Evolutionary conservation across 2,888 invertebrate genomes (phyloP).

Genomic region (Agriopis marginaria): DNA sequence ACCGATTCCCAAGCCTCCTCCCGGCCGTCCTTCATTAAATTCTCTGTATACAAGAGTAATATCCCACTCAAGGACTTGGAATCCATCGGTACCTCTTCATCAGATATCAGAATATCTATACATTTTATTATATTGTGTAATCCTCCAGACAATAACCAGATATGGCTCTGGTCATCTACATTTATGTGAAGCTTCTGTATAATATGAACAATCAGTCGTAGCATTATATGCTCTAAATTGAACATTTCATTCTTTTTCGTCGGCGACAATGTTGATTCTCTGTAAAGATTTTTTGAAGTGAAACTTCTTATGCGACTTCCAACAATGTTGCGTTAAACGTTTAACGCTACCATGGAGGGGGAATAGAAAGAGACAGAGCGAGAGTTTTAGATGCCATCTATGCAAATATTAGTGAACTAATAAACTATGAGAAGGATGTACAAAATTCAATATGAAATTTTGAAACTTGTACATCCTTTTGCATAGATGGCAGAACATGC

Average conservation of each 20-base stretch:
- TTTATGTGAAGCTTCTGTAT: slow-evolving; percentile 54
- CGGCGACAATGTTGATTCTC: slow-evolving; percentile 56
- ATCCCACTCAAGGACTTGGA: slow-evolving; percentile 88
- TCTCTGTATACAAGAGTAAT: slow-evolving; percentile 77
- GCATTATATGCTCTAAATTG: slow-evolving; percentile 61
- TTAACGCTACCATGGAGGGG: too few relatives aligned
- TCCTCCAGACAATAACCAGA: not conserved
- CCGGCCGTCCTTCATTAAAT: slow-evolving; percentile 59
- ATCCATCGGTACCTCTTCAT: slow-evolving; percentile 88
- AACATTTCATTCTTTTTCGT: slow-evolving; percentile 74
- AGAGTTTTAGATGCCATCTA: too few relatives aligned
- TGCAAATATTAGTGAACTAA: too few relatives aligned
- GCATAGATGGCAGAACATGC: too few relatives aligned
- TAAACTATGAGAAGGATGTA: too few relatives aligned
- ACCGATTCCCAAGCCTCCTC: slow-evolving; percentile 68
- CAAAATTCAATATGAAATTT: too few relatives aligned
- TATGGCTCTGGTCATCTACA: not conserved
- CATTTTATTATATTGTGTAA: not conserved
- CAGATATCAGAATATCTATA: slow-evolving; percentile 66
- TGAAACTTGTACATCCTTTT: too few relatives aligned
- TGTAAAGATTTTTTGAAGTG: slow-evolving; percentile 24
- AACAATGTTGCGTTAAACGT: too few relatives aligned
- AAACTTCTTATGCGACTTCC: too few relatives aligned
- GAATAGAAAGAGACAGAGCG: too few relatives aligned
- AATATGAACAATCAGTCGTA: slow-evolving; percentile 66